phyloP scores from a whole-genome alignment of 2,113 vertebrate species.

The Eurypyga helias region DNA sequence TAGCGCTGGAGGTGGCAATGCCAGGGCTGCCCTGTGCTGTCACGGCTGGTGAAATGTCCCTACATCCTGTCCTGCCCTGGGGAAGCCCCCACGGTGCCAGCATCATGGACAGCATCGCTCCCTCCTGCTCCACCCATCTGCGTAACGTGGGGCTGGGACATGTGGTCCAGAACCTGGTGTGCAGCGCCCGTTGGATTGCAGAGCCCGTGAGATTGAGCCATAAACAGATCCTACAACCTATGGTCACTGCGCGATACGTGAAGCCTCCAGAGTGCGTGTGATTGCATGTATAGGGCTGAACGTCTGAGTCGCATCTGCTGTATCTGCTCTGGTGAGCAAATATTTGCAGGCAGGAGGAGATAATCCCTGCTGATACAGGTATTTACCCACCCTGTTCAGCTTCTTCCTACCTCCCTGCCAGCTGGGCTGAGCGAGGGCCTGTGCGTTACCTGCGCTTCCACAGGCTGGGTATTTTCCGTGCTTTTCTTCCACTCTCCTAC shows the following conservation, averaged over 20 bases:
- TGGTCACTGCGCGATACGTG: background rate
- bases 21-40: background rate
- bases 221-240: background rate
- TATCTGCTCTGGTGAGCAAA: conserved; percentile 20
- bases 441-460: background rate
- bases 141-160: background rate
- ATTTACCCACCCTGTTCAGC: background rate
- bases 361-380: background rate
- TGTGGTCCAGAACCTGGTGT: accelerated
- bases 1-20: background rate
- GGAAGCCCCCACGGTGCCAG: accelerated
- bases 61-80: background rate
- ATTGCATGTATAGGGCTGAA: background rate
- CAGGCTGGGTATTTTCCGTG: background rate
- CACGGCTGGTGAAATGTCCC: background rate
- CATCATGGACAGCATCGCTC: accelerated
- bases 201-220: background rate
- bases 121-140: accelerated
- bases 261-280: accelerated
- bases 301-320: background rate
- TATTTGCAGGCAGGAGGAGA: conserved; percentile 11
- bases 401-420: background rate
- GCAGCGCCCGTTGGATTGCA: accelerated
- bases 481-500: background rate
- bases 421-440: background rate